phyloP scores from a whole-genome alignment of 2,888 invertebrate genomes.

The Drosophila nr. perissopoda region DNA sequence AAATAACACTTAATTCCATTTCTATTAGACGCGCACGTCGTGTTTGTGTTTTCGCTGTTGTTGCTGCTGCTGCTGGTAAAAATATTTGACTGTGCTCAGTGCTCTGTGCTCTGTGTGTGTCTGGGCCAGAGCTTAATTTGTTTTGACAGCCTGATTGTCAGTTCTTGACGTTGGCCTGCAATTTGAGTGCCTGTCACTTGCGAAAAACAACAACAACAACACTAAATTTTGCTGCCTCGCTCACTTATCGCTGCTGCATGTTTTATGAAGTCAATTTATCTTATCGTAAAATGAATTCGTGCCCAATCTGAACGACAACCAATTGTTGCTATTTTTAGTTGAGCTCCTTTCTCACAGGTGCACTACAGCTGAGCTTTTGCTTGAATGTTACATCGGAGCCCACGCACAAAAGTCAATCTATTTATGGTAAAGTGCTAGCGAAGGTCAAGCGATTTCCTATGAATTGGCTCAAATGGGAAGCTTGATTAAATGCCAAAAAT shows the following conservation, averaged over 20 bases:
- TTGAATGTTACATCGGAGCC: neutral
- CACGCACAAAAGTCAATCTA: constrained; percentile 10
- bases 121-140: constrained; percentile 55
- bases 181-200: constrained; percentile 38
- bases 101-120: constrained; percentile 13
- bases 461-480: neutral
- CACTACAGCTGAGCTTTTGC: constrained; percentile 14
- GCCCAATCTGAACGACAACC: constrained; percentile 54
- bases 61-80: constrained; percentile 36
- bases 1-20: constrained; percentile 47
- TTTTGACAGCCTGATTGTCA: constrained; percentile 74
- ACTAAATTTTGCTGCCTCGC: neutral
- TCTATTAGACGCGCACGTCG: constrained; percentile 38
- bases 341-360: constrained; percentile 14
- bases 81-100: constrained; percentile 26
- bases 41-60: constrained; percentile 39
- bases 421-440: constrained; percentile 7
- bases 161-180: constrained; percentile 43
- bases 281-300: constrained; percentile 57
- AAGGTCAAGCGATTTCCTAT: constrained; percentile 9
- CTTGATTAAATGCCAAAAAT: neutral
- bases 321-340: constrained; percentile 64
- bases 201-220: constrained; percentile 4
- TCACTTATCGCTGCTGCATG: constrained; percentile 42
- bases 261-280: constrained; percentile 63